A percentile compares a stretch with the other conserved stretches of the same genome.
Conservation (phyloP, 2,888 invertebrate species). For the Chirona hameri region DNA sequence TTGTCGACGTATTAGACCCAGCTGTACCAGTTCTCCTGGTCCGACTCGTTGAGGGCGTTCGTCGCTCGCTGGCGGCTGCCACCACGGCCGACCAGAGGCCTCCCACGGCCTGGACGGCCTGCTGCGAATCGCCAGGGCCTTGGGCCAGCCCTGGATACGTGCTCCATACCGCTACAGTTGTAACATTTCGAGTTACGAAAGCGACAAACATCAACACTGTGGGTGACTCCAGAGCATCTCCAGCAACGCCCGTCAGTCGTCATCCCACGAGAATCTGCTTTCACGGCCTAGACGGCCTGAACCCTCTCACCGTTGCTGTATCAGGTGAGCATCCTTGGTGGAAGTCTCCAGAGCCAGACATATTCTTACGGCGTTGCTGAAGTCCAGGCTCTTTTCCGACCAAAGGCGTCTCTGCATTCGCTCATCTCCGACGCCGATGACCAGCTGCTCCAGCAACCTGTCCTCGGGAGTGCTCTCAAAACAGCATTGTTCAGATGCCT, state of each 20-base stretch:
- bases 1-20: neutral
- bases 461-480: neutral
- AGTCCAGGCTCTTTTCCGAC: neutral
- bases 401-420: neutral
- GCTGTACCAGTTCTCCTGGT: neutral
- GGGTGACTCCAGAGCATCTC: neutral
- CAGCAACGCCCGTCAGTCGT: neutral
- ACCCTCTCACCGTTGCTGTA: no score
- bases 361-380: neutral
- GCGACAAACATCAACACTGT: neutral
- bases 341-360: neutral
- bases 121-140: neutral
- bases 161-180: neutral
- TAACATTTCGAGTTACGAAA: neutral
- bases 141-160: neutral
- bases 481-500: neutral
- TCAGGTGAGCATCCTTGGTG: neutral
- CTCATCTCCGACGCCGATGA: no score
- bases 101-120: neutral
- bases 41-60: neutral
- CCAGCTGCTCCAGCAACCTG: neutral
- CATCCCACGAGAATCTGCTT: neutral
- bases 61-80: neutral
- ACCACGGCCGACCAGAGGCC: neutral
- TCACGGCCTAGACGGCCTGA: neutral